These are phyloP conservation scores for Drosophila dunni DNA, from an alignment of 1,140 invertebrate species.

Conservation along the genomic window DNA sequence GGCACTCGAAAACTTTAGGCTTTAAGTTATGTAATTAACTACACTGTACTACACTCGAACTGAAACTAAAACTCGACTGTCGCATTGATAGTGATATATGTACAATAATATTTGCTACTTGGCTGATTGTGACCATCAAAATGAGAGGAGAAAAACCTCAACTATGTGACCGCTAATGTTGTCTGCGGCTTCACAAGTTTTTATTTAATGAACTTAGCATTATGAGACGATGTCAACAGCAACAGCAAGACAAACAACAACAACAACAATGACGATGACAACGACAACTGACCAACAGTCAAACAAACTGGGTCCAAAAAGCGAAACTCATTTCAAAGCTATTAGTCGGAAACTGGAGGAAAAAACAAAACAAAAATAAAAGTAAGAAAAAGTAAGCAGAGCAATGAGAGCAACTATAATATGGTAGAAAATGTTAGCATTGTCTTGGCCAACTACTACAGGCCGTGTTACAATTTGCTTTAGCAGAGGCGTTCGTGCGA, in stretches of 20 bases:
- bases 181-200: conserved; percentile 51
- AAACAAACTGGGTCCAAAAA: conserved; percentile 50
- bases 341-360: conserved; percentile 63
- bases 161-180: conserved; percentile 67
- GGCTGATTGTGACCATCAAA: background rate
- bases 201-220: conserved; percentile 40
- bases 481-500: conserved; percentile 58
- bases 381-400: background rate
- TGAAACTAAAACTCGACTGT: conserved; percentile 3
- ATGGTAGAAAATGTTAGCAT: conserved; percentile 20
- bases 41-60: background rate
- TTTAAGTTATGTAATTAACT: background rate
- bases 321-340: conserved; percentile 79
- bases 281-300: conserved; percentile 27
- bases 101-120: conserved; percentile 8
- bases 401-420: conserved; percentile 26
- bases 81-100: background rate
- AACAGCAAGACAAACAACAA: background rate
- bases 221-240: conserved; percentile 20
- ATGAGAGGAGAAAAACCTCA: conserved; percentile 9
- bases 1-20: no score
- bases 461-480: conserved; percentile 35
- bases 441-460: conserved; percentile 32
- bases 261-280: conserved; percentile 13
- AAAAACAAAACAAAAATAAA: conserved; percentile 19